phyloP scores from a whole-genome alignment of 2,113 vertebrate species.

The Calidris pygmaea region DNA sequence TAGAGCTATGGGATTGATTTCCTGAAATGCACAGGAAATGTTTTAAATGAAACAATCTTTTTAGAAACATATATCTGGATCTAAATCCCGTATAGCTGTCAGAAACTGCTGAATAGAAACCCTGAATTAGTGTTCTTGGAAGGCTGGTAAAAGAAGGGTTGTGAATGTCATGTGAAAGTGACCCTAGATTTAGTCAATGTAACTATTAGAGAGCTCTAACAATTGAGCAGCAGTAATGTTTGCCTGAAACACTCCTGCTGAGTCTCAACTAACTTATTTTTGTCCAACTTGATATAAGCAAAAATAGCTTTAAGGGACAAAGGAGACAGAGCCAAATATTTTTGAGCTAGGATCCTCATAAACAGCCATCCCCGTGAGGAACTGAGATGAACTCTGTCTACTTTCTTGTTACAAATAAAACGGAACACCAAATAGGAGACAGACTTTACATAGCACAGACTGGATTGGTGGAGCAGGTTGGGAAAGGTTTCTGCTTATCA shows the following conservation, averaged over 20 bases:
- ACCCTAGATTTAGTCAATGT: not conserved
- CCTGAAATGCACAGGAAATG: not conserved
- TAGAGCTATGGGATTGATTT: not conserved
- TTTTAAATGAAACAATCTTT: not conserved
- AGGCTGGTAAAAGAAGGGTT: not conserved
- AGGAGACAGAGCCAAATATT: not conserved
- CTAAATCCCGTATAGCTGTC: not conserved
- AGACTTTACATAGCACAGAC: not conserved
- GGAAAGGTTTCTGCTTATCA: not conserved
- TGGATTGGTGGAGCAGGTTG: not conserved
- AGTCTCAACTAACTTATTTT: constrained; percentile 1
- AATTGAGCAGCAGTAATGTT: not conserved
- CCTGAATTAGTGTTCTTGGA: not conserved
- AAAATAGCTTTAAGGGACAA: not conserved
- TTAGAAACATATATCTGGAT: not conserved
- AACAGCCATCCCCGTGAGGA: not conserved
- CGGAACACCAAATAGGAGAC: not conserved
- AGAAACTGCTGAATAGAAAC: not conserved
- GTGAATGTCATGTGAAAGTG: not conserved
- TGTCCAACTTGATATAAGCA: not conserved
- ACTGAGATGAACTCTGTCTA: not conserved
- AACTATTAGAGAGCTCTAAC: not conserved
- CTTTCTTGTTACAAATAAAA: not conserved
- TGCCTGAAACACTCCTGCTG: not conserved
- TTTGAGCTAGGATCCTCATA: not conserved